Evolutionary conservation across 2,113 vertebrate genomes (phyloP), one percentile per base, ranked within the genome.

Genomic region (Numida meleagris): DNA sequence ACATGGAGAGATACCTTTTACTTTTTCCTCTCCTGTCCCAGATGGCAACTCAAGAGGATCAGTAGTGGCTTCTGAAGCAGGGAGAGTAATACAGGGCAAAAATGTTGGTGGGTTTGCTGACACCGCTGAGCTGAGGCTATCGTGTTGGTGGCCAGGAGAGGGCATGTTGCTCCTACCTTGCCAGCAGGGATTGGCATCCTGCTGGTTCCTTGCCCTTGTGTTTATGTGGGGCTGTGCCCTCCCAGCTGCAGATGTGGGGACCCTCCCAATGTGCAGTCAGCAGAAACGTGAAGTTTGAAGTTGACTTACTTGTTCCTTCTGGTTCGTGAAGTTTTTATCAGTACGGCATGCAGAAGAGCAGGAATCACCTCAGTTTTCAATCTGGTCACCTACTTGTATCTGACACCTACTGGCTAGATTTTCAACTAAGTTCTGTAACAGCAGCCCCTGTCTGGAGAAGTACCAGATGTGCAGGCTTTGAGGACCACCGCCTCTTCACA

Each of bases 111-210:
- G 27, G 24, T 46, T 42, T 70, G 65, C 63, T 29, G 42, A 5
- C 65, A 20, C 15, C 43, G 12, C 7, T 18, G 2, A 7, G 4
- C 48, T 12, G n/a, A 74, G 43, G 9, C 34, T n/a, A 1, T 50
- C 16, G 12, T 38, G 34, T 1, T 12, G n/a, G 38, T 55, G 76
- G 85, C 88, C 91, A 71, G 88, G 82, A 89, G 57, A 75, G 73
- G n/a, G 36, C 81, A 75, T 0, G 10, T 63, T 1, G 0, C 23
- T 53, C 43, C 61, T 38, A 23, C 2, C 0, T 2, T 34, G 20
- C 11, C 29, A 34, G 50, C 67, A 78, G 50, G 65, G 12, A 7
- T 38, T 45, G 79, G 38, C 50, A 3, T 31, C 19, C 48, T 67
- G 81, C 61, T n/a, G 34, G 48, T 25, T 50, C 23, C 34, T 57